A percentile compares a stretch with the other conserved stretches of the same genome.
Evolutionary conservation across 53 echinoderm and acorn worm genomes (phyloP).

Genomic region (Paracentrotus lividus): DNA sequence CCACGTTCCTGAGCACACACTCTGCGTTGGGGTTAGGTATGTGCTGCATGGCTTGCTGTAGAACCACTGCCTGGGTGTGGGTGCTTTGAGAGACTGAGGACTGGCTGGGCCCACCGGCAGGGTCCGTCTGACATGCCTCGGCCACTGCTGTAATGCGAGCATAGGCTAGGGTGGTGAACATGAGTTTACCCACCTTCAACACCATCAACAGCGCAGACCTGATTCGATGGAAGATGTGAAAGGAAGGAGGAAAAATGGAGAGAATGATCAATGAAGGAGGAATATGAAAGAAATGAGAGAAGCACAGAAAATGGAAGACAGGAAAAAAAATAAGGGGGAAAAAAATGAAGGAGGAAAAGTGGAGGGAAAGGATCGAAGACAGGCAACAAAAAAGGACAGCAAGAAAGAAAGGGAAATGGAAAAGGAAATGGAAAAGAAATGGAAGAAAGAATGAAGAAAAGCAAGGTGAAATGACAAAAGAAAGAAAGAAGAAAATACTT

Average conservation of each 20-base stretch:
- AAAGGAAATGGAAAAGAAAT: too few relatives aligned
- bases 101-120: conserved; percentile 61
- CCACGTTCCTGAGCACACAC: conserved; percentile 96
- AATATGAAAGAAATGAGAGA: neutral
- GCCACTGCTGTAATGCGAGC: conserved; percentile 96
- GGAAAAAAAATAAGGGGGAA: neutral
- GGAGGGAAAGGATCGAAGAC: neutral
- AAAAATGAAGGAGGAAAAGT: neutral
- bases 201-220: conserved; percentile 91
- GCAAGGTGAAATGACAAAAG: neutral
- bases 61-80: conserved; percentile 95
- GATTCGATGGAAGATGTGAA: too few relatives aligned
- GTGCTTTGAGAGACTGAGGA: conserved; percentile 84
- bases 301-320: neutral
- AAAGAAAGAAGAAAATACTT: neutral
- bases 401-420: neutral
- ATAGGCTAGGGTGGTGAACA: conserved; percentile 97
- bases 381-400: too few relatives aligned
- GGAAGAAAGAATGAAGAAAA: neutral
- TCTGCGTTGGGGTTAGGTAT: conserved; percentile 98
- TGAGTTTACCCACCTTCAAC: conserved; percentile 96
- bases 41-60: conserved; percentile 98
- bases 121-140: conserved; percentile 95
- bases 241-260: neutral
- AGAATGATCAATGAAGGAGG: neutral